A percentile compares a stretch with the other conserved stretches of the same genome.
Evolutionary conservation across 2,113 vertebrate genomes (phyloP).

Genomic region (Clinocottus analis): DNA sequence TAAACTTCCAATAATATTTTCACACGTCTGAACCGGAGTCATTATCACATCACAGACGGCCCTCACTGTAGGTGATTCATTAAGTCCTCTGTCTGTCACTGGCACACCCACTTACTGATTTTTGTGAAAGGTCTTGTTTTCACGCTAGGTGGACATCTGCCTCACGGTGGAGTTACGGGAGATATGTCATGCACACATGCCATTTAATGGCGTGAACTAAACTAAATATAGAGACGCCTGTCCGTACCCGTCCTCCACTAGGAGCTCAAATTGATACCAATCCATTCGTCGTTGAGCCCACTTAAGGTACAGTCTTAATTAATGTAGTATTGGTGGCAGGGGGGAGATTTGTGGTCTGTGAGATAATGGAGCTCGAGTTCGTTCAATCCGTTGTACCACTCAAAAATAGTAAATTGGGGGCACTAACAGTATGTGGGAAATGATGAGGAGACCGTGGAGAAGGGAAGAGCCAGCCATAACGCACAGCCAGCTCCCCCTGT

Average conservation of each 20-base stretch:
- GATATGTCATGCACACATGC: conserved; percentile 59
- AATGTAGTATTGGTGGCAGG: not conserved
- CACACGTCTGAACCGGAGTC: conserved; percentile 6
- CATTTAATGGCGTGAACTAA: conserved; percentile 31
- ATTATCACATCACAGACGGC: conserved; percentile 5
- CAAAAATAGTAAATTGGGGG: conserved; percentile 12
- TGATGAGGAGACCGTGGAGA: not conserved
- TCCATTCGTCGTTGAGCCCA: conserved; percentile 17
- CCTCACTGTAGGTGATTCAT: conserved; percentile 54
- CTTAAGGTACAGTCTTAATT: conserved; percentile 17
- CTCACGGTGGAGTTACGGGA: conserved; percentile 53
- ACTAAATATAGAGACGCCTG: conserved; percentile 53
- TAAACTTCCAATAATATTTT: not conserved
- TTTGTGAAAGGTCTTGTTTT: conserved; percentile 61
- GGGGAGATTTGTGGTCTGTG: not conserved
- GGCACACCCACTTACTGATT: conserved; percentile 49
- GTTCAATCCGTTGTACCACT: not conserved
- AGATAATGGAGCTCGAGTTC: conserved; percentile 14
- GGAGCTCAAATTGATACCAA: conserved; percentile 21
- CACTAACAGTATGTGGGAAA: conserved; percentile 7
- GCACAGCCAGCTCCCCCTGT: not conserved
- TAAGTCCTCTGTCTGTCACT: conserved; percentile 59
- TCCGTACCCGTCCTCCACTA: not conserved
- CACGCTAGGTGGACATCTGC: conserved; percentile 73
- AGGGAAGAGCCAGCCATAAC: not conserved